Conservation (phyloP, 2,888 invertebrate genomes). For the Eristalis tenax region DNA sequence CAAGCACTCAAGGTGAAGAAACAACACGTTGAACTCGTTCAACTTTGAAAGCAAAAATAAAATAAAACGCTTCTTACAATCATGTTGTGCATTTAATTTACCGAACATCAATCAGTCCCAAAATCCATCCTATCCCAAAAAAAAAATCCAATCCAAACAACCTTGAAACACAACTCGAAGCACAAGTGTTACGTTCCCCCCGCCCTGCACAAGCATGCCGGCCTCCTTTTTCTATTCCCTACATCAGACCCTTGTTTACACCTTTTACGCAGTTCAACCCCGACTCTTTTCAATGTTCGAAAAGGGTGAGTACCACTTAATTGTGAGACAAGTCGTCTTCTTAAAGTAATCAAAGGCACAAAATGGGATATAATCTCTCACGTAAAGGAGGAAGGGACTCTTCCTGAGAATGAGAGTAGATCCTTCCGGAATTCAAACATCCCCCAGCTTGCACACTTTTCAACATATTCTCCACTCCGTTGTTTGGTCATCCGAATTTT, state of each 20-base stretch:
- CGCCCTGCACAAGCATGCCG: background rate
- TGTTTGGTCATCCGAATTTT: slow-evolving; percentile 4
- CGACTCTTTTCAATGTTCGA: background rate
- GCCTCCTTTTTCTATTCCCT: background rate
- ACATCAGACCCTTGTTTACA: background rate
- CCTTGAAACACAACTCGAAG: background rate
- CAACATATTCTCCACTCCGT: background rate
- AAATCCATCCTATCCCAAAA: background rate
- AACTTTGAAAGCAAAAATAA: background rate
- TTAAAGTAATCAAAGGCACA: background rate
- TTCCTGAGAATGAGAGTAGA: background rate
- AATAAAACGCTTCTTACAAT: background rate
- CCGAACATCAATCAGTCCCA: background rate
- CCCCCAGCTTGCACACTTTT: background rate
- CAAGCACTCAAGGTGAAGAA: background rate
- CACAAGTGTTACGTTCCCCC: background rate
- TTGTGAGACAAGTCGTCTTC: background rate
- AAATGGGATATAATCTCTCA: background rate
- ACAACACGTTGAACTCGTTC: background rate
- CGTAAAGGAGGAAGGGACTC: background rate
- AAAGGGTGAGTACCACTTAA: background rate
- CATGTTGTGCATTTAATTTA: background rate
- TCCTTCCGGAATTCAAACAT: background rate
- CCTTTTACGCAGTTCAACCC: background rate
- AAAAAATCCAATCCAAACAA: background rate